Conservation (phyloP, 2,888 invertebrate genomes). For the Azorinus chamasolen region DNA sequence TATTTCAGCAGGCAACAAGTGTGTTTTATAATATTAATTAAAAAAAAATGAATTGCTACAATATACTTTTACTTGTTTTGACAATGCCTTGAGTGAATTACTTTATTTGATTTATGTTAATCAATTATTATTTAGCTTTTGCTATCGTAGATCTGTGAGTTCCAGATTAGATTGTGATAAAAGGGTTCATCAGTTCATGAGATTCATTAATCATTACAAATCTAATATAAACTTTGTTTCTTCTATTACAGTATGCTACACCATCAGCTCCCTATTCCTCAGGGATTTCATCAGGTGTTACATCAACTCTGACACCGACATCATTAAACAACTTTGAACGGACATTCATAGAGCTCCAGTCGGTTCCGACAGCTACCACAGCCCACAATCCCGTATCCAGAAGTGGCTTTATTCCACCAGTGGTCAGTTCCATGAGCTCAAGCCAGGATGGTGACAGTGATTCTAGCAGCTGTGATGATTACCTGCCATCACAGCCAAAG, state of each 20-base stretch:
- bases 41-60: too few species aligned
- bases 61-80: too few species aligned
- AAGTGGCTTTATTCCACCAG: conserved; percentile 97
- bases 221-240: background rate
- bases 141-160: too few species aligned
- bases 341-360: conserved; percentile 94
- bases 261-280: conserved; percentile 73
- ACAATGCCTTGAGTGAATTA: too few species aligned
- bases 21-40: too few species aligned
- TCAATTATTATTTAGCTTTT: too few species aligned
- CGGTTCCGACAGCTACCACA: conserved; percentile 56
- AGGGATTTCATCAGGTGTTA: conserved; percentile 93
- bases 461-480: conserved; percentile 64
- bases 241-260: conserved; percentile 74
- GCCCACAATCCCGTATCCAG: conserved; percentile 87
- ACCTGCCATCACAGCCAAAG: conserved; percentile 71
- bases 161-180: too few species aligned
- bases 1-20: too few species aligned
- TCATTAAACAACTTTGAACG: conserved; percentile 96
- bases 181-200: too few species aligned
- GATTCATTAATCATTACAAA: background rate
- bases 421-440: conserved; percentile 75
- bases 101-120: too few species aligned
- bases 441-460: conserved; percentile 66
- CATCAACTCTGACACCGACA: conserved; percentile 97